Evolutionary conservation across 2,797 vertebrate species (phyloP).

Genomic region (Amphiprion clarkii): DNA sequence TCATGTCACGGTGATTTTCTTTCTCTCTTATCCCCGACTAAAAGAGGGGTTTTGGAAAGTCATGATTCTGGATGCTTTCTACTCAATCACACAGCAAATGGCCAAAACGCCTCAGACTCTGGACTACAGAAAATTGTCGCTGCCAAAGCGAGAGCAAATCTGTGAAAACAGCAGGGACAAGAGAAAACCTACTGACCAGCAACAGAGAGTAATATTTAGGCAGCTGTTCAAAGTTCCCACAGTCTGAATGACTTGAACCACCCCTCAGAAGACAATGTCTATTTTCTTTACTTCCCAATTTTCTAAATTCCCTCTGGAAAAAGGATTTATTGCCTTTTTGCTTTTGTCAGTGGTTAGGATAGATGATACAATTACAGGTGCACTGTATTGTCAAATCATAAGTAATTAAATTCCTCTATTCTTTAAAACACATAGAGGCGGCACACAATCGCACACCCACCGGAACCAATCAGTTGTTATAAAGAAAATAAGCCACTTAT

Average conservation of each 20-base stretch:
- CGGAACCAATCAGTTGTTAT: conserved; percentile 60
- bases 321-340: neutral
- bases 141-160: conserved; percentile 28
- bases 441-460: conserved; percentile 61
- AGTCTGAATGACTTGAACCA: conserved; percentile 11
- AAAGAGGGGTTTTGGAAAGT: neutral
- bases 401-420: conserved; percentile 49
- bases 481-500: conserved; percentile 65
- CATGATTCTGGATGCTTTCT: neutral
- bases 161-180: conserved; percentile 24
- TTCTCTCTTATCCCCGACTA: too few relatives aligned
- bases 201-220: conserved; percentile 35
- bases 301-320: conserved; percentile 14
- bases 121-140: neutral
- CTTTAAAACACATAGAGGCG: conserved; percentile 42
- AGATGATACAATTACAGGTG: conserved; percentile 42
- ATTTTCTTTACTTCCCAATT: conserved; percentile 16
- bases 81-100: neutral
- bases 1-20: too few relatives aligned
- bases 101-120: conserved; percentile 7
- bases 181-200: neutral
- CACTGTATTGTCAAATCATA: conserved; percentile 39
- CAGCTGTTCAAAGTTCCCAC: conserved; percentile 51
- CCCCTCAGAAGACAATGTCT: neutral
- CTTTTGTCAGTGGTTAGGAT: conserved; percentile 25